Conservation (phyloP, 2,797 vertebrate species). For the Pelochelys cantorii region DNA sequence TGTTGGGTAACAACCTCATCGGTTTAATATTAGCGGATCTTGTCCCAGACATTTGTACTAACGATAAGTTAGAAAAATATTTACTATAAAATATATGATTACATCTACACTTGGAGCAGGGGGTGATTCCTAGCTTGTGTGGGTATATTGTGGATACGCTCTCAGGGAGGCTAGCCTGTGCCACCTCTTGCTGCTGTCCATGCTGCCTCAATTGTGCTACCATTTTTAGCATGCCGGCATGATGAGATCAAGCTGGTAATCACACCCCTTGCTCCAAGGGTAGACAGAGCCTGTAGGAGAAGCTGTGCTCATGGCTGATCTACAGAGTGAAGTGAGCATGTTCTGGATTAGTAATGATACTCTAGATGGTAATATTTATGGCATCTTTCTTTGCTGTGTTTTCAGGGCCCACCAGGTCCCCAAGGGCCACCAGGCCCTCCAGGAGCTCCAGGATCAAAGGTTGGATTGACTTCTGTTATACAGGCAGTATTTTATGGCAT, state of each 20-base stretch:
- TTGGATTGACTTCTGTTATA: constrained; percentile 57
- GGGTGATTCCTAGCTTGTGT: neutral
- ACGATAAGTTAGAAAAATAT: fast-evolving
- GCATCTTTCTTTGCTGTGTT: constrained; percentile 32
- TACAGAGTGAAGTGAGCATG: fast-evolving
- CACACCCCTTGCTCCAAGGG: neutral
- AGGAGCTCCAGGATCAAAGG: constrained; percentile 89
- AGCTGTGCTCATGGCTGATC: neutral
- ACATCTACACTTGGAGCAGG: neutral
- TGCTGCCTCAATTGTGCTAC: neutral
- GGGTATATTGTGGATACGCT: neutral
- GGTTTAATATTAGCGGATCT: fast-evolving
- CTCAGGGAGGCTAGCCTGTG: neutral
- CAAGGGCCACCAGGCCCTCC: constrained; percentile 87
- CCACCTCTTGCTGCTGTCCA: neutral
- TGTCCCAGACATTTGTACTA: fast-evolving
- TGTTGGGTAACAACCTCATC: neutral
- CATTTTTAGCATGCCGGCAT: neutral
- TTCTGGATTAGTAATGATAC: neutral
- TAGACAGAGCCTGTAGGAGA: neutral
- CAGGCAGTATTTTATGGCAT: fast-evolving
- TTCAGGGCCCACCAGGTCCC: constrained; percentile 89
- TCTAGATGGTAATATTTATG: neutral
- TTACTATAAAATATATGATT: fast-evolving
- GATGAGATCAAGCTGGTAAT: neutral